Base-by-base conservation (phyloP, 2,797 vertebrate genomes). In the Gymnocypris eckloni region DNA sequence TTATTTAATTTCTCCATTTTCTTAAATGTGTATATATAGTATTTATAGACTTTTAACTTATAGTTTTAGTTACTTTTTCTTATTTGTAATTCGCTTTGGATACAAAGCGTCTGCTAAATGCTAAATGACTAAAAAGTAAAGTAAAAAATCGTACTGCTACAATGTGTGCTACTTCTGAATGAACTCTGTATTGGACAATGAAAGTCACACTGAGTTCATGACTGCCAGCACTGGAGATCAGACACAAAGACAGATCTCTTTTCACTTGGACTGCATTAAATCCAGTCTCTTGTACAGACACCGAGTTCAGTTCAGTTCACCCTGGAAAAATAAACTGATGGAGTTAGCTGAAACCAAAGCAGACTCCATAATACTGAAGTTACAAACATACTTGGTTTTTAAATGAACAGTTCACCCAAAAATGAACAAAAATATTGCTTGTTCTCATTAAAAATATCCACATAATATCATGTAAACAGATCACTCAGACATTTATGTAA, bases 221-320 rank as follows among this genome's bases (percentile, higher is more conserved):
- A 83, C 71, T 37, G 28, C 71, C 59, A 84, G 4, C 28, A 66
- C 28, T 43, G n/a, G 39, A 45, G 64, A 78, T 39, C 43, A 67
- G 72, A 67, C 82, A 77, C 75, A 52, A 67, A 84, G 43, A 66
- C 71, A n/a, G 66, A 79, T 71, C 22, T 59, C n/a, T 59, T 71
- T 85, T 79, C 39, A 79, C 64, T 79, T 45, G 11, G 11, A 59
- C 75, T 59, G 83, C 76, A 79, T 59, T 84, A 70, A 79, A 71
- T 71, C 50, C 66, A 71, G 37, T 85, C 66, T 56, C 22, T 56
- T 70, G 8, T 15, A n/a, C 12, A 70, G 48, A 67, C 64, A 69
- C 6, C 4, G 25, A 50, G 71, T 43, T 16, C 78, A 28, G 13
- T 77, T 50, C 15, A 76, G 48, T 56, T 78, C 69, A 69, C 59